These are phyloP conservation scores for Danaus melanippus DNA, from an alignment of 1,140 invertebrate genomes.

Conservation along the genomic window DNA sequence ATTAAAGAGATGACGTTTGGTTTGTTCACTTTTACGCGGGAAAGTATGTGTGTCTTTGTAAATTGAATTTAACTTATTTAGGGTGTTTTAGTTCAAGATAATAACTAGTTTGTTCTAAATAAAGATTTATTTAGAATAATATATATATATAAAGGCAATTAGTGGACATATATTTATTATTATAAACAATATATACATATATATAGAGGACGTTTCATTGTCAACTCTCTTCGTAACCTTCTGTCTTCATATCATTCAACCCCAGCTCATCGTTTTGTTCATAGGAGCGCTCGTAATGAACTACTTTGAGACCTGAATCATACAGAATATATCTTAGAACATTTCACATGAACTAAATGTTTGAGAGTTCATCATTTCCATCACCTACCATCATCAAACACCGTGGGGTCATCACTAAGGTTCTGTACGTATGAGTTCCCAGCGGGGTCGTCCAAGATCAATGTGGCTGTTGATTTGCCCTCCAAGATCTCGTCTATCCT, in stretches of 20 bases:
- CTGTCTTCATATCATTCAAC: constrained; percentile 97
- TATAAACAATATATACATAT: too few species aligned
- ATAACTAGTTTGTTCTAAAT: too few species aligned
- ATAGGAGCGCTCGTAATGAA: constrained; percentile 85
- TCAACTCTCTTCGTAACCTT: constrained; percentile 75
- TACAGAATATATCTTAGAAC: background rate
- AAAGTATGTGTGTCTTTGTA: too few species aligned
- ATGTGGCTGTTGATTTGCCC: constrained; percentile 76
- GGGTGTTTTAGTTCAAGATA: too few species aligned
- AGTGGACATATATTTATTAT: constrained; percentile 6
- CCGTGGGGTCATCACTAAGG: constrained; percentile 81
- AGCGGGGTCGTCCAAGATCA: constrained; percentile 95
- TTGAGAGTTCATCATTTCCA: background rate
- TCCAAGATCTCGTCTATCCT: constrained; percentile 82
- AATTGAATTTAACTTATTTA: too few species aligned
- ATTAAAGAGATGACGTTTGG: too few species aligned
- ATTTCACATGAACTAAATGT: background rate
- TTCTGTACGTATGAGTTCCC: constrained; percentile 98
- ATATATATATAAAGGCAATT: background rate
- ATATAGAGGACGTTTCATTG: background rate
- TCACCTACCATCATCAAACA: constrained; percentile 48
- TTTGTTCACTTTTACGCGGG: too few species aligned
- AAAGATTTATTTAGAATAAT: background rate
- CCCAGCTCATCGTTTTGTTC: constrained; percentile 98
- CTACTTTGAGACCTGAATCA: constrained; percentile 78